Evolutionary conservation across 2,797 vertebrate species (phyloP), one percentile per base, ranked within the genome.

Genomic region (Lepilemur septentrionalis): DNA sequence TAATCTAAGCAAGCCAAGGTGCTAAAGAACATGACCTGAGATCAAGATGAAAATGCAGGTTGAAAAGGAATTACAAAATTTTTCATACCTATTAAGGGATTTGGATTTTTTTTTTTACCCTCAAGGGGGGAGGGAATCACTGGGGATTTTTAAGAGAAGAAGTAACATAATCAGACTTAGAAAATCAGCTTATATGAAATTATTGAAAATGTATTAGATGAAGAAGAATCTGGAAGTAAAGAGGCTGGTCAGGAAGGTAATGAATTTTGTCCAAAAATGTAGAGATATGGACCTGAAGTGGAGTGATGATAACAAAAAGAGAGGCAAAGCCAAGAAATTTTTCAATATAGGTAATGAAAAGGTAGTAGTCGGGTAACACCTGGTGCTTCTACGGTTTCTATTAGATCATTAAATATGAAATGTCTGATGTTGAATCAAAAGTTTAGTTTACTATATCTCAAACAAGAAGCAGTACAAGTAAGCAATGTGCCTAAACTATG

Each of bases 81-180:
- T 22, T 94, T 78, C 73, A 79, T 17, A 25, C 17, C 25, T 32
- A 30, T 87, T 41, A 72, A 89, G 22, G 10, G 81, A 95, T 91
- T 84, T 87, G 38, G 28, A 93, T 78, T 88, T 67, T 61, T 61
- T 63, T 63, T n/a, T 88, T 89, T 86, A 82, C 1, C 43, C 41
- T 4, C 30, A 61, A 83, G 32, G 14, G 1, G 13, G 13, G 22
- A 83, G 46, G 46, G 32, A 25, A 55, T 48, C 20, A 89, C 23
- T 75, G 75, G 52, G 50, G 35, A 59, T 38, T 78, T 91, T 78
- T 59, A 72, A 55, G 10, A 63, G 20, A 28, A 89, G 28, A 28
- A 69, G 75, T 83, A 70, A 55, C 7, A 78, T 63, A 86, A 81
- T 81, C 75, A 91, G 22, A 96, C 89, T 89, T 94, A 94, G 80